Evolutionary conservation across 1,140 invertebrate genomes (phyloP), one percentile per base, ranked within the genome.

Genomic region (Cotesia typhae): DNA sequence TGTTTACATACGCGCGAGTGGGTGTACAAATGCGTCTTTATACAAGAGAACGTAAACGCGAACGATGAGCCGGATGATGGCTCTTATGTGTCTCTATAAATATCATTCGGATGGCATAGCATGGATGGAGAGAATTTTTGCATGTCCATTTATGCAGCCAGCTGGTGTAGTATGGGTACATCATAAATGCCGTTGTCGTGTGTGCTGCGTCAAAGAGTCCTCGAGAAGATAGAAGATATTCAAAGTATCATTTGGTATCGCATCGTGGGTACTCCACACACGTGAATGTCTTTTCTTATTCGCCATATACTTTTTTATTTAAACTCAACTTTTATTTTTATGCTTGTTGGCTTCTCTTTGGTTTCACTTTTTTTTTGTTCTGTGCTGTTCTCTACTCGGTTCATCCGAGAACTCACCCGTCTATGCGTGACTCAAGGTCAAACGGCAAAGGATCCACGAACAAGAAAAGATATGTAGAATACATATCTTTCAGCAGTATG

Each of bases 371-470:
- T 71, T 37, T 69, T 17, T 17, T 17, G 17, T 17, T 17, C 17
- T 17, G 17, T 17, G 17, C 17, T 55, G 47, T 76, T 75, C 74
- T 47, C 53, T 67, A 35, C 51, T 67, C 20, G 14, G 37, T 53
- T 35, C 67, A 61, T 64, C 69, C 17, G 70, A 76, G 70, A 65
- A 77, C 76, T 79, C 68, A 70, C 66, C 69, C 65, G 59, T 64
- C 60, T 72, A 76, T 83, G 80, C 81, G 81, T 83, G 82, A 82
- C 80, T 83, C 82, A 83, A 85, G 83, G 83, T 81, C 81, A 81
- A 76, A 28, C 28, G 28, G 28, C 79, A 78, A 1, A 36, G 69
- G 7, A 70, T 70, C 64, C 69, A 70, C 59, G 9, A 55, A n/a
- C 53, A 55, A 55, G 53, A 0, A 55, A 55, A 17, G n/a, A 55